These are phyloP conservation scores for Phortica magna DNA, from an alignment of 2,888 invertebrate genomes.

Conservation along the genomic window DNA sequence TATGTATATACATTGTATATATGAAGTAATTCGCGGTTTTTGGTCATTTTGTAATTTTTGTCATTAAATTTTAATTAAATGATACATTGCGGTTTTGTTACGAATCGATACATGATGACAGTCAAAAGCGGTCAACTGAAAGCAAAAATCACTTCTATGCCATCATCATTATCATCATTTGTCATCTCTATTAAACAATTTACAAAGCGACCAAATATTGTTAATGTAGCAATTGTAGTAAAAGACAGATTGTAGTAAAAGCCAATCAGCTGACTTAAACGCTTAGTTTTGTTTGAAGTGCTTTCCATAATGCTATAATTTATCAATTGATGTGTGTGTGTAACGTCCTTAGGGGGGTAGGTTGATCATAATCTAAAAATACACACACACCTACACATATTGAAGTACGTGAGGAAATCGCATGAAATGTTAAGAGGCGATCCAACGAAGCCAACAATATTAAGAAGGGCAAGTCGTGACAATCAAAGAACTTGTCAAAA, in stretches of 20 bases:
- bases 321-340: too few species aligned
- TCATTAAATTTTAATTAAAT: slow-evolving; percentile 21
- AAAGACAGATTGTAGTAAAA: not conserved
- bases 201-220: not conserved
- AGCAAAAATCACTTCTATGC: not conserved
- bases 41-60: too few species aligned
- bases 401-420: too few species aligned
- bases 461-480: not conserved
- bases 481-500: slow-evolving; percentile 28
- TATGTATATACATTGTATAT: too few species aligned
- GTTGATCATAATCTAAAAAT: too few species aligned
- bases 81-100: not conserved
- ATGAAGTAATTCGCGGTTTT: not conserved
- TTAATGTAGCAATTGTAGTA: too few species aligned
- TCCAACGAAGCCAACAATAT: not conserved
- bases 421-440: not conserved
- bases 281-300: not conserved
- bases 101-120: not conserved
- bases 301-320: not conserved
- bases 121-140: not conserved
- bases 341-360: too few species aligned
- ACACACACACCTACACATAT: too few species aligned
- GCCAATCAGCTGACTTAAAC: not conserved
- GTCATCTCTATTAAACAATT: not conserved
- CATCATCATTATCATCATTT: not conserved